phyloP scores from a whole-genome alignment of 2,888 invertebrate genomes.

The Ophion ellenae region DNA sequence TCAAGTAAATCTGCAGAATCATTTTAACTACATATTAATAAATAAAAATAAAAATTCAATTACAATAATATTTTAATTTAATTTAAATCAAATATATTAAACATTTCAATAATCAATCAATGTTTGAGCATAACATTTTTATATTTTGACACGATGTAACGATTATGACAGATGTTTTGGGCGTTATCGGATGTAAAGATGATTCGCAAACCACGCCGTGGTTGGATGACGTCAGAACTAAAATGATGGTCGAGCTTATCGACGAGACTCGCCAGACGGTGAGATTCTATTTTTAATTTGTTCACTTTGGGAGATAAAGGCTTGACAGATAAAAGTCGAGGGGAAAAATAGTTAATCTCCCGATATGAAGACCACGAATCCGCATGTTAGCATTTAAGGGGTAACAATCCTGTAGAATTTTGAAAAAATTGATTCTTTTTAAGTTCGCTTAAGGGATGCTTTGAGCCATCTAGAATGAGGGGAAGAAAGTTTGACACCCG shows the following conservation, averaged over 20 bases:
- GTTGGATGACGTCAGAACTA: background rate
- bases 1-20: no score
- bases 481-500: no score
- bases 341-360: no score
- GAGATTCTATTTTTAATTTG: constrained; percentile 5
- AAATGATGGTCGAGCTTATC: background rate
- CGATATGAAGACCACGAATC: background rate
- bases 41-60: no score
- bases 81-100: no score
- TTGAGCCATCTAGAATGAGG: no score
- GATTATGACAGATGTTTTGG: constrained; percentile 32
- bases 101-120: background rate
- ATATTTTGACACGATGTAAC: background rate
- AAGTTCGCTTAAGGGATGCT: no score
- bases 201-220: background rate
- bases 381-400: background rate
- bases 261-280: constrained; percentile 23
- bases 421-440: no score
- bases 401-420: no score
- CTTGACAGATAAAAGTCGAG: background rate
- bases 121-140: background rate
- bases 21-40: no score
- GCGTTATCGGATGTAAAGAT: background rate
- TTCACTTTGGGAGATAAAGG: background rate
- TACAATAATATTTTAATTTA: no score